Conservation (phyloP, 1,140 invertebrate genomes). For the Trialeurodes vaporariorum region DNA sequence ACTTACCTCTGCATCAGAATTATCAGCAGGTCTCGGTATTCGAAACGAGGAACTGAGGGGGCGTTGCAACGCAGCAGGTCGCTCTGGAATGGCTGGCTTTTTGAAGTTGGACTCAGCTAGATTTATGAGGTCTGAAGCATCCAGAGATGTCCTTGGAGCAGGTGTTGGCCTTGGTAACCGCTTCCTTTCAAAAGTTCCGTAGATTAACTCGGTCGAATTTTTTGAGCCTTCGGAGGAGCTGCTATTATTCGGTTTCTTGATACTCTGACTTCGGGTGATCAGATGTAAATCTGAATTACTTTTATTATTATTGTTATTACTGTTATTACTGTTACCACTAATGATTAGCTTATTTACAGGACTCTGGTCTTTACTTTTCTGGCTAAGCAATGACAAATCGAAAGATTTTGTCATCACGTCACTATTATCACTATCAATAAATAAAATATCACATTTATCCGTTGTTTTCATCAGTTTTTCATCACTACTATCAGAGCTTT, state of each 20-base stretch:
- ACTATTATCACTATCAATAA: conserved; percentile 3
- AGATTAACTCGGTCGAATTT: background rate
- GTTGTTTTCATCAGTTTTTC: background rate
- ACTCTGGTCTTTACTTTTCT: conserved; percentile 11
- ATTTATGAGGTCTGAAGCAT: background rate
- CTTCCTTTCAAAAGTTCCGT: conserved; percentile 14
- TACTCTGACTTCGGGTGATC: background rate
- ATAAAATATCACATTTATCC: background rate
- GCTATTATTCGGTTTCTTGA: background rate
- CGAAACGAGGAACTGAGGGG: conserved; percentile 34
- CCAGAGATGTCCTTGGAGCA: conserved; percentile 22
- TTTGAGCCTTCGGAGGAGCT: background rate
- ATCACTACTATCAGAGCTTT: background rate
- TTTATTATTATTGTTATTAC: background rate
- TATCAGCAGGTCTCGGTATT: conserved; percentile 16
- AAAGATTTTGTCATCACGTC: conserved; percentile 9
- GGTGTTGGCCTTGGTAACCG: conserved; percentile 20
- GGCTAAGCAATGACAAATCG: background rate
- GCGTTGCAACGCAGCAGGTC: conserved; percentile 48
- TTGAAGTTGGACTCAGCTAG: background rate
- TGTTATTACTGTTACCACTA: background rate
- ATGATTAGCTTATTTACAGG: background rate
- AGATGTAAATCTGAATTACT: background rate
- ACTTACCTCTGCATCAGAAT: background rate
- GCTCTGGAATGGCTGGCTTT: conserved; percentile 57